phyloP scores from a whole-genome alignment of 2,797 vertebrate genomes.

The Eospalax fontanierii region DNA sequence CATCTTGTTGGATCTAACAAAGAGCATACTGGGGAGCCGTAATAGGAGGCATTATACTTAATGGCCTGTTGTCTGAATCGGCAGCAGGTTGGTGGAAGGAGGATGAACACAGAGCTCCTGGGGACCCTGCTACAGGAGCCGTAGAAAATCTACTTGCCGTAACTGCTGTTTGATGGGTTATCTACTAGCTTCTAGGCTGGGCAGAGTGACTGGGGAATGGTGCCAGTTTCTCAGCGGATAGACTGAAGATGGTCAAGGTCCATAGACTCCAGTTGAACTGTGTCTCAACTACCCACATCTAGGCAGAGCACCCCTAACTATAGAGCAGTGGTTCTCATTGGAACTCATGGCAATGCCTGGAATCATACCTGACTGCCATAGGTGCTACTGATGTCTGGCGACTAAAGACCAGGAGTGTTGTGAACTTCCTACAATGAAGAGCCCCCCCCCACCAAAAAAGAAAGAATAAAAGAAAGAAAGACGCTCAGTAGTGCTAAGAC shows the following conservation, averaged over 20 bases:
- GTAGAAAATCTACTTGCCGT: background rate
- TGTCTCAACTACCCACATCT: background rate
- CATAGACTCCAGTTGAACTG: background rate
- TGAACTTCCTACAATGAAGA: background rate
- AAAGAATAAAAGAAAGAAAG: background rate
- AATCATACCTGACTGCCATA: background rate
- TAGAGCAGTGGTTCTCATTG: background rate
- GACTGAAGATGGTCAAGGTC: background rate
- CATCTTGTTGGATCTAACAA: constrained; percentile 88
- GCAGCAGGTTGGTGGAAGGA: background rate
- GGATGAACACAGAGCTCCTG: background rate
- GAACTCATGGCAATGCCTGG: background rate
- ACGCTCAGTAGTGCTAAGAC: rapidly evolving
- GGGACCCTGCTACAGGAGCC: background rate
- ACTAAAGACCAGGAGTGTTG: background rate
- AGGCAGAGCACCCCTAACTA: background rate
- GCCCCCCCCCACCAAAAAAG: no score
- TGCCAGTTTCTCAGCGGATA: background rate
- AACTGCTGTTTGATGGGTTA: constrained; percentile 28
- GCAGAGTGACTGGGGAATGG: background rate
- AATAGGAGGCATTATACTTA: constrained; percentile 85
- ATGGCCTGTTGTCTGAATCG: constrained; percentile 77
- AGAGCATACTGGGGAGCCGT: constrained; percentile 86
- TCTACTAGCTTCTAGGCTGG: background rate
- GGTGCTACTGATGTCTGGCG: background rate